Evolutionary conservation across 2,113 vertebrate species (phyloP).

Genomic region (Siniperca chuatsi): DNA sequence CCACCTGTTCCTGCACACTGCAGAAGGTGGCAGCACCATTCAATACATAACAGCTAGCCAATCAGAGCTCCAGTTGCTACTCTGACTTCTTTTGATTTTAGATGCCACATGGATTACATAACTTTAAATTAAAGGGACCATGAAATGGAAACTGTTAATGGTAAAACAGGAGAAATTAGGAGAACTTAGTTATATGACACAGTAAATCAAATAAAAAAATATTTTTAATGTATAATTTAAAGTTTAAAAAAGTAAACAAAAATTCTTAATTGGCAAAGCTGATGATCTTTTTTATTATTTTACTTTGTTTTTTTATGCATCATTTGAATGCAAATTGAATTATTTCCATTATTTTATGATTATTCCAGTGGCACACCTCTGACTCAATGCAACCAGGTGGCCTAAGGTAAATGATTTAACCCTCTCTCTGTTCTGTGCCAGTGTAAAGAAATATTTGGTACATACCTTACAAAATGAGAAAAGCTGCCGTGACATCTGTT

Average conservation of each 20-base stretch:
- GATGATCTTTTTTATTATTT: too few relatives aligned
- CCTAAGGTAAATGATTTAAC: conserved; percentile 2
- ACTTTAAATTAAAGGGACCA: background rate
- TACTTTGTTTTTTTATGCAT: background rate
- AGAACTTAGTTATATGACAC: background rate
- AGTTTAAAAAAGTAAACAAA: background rate
- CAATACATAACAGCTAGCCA: background rate
- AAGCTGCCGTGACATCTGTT: conserved; percentile 50
- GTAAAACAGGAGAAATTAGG: background rate
- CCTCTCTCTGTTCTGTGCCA: conserved; percentile 14
- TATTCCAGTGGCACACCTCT: background rate
- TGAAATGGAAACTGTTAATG: background rate
- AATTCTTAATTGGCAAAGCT: too few relatives aligned
- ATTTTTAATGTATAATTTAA: background rate
- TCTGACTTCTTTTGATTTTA: background rate
- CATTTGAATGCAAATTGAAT: background rate
- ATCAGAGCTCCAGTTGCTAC: conserved; percentile 11
- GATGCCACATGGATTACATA: background rate
- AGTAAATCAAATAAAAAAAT: background rate
- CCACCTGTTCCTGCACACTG: conserved; percentile 18
- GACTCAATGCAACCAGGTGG: conserved; percentile 11
- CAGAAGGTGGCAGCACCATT: conserved; percentile 60
- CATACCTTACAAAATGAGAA: conserved; percentile 42
- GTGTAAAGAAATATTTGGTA: conserved; percentile 29
- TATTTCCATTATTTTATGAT: too few relatives aligned